Evolutionary conservation across 1,140 invertebrate species (phyloP).

Genomic region (Drosophila mojavensis): DNA sequence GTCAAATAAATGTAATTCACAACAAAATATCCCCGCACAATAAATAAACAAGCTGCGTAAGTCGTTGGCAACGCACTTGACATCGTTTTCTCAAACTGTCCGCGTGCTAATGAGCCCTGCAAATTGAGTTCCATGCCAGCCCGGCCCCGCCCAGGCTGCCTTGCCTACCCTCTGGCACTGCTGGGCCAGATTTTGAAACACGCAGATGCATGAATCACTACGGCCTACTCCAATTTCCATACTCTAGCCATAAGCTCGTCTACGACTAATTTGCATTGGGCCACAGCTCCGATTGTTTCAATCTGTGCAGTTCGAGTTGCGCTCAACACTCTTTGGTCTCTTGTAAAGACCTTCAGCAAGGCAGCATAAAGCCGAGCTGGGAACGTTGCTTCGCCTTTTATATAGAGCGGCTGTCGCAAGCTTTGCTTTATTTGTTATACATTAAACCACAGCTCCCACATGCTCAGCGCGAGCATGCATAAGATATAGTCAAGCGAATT

Average conservation of each 20-base stretch:
- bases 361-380: neutral
- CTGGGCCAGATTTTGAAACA: slow-evolving; percentile 46
- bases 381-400: slow-evolving; percentile 21
- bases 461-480: neutral
- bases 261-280: slow-evolving; percentile 47
- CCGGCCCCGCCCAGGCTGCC: neutral
- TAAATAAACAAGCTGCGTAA: slow-evolving; percentile 32
- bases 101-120: slow-evolving; percentile 80
- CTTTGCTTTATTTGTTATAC: slow-evolving; percentile 46
- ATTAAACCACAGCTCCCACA: slow-evolving; percentile 49
- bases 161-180: slow-evolving; percentile 18
- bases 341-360: slow-evolving; percentile 46
- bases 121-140: slow-evolving; percentile 44
- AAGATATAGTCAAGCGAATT: too few species aligned
- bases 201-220: slow-evolving; percentile 33
- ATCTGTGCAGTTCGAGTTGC: slow-evolving; percentile 39
- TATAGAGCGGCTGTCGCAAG: slow-evolving; percentile 51
- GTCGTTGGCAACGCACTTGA: slow-evolving; percentile 61
- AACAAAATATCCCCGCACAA: slow-evolving; percentile 30
- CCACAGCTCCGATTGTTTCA: slow-evolving; percentile 42
- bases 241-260: neutral
- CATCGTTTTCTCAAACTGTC: slow-evolving; percentile 63
- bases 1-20: slow-evolving; percentile 55
- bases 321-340: slow-evolving; percentile 1
- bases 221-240: slow-evolving; percentile 18